phyloP scores from a whole-genome alignment of 2,888 invertebrate genomes.

The Chymomyza procnemis region DNA sequence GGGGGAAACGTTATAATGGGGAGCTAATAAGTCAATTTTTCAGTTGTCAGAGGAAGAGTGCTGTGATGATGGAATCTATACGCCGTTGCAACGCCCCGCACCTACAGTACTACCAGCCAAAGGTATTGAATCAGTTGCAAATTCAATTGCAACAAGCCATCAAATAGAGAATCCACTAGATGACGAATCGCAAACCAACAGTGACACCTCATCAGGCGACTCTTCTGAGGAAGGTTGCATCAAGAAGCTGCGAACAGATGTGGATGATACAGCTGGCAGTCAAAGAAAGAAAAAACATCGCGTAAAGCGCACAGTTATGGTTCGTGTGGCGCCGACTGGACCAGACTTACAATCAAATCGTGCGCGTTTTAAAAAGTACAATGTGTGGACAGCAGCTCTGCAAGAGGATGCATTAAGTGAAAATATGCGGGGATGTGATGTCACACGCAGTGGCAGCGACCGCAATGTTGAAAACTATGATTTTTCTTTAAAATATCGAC shows the following conservation, averaged over 20 bases:
- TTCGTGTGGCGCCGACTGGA: conserved; percentile 60
- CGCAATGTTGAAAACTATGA: conserved; percentile 88
- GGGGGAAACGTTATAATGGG: neutral
- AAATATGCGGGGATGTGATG: conserved; percentile 88
- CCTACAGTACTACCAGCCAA: conserved; percentile 27
- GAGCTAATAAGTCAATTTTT: neutral
- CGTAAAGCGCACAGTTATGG: conserved; percentile 72
- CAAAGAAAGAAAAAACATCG: conserved; percentile 62
- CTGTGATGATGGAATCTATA: conserved; percentile 74
- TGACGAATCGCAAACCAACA: conserved; percentile 66
- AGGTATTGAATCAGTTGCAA: conserved; percentile 33
- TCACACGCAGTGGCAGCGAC: conserved; percentile 83
- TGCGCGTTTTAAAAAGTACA: conserved; percentile 83
- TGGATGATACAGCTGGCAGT: conserved; percentile 23
- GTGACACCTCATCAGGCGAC: conserved; percentile 69
- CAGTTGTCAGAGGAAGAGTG: conserved; percentile 73
- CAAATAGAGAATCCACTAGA: conserved; percentile 59
- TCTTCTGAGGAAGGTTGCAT: conserved; percentile 75
- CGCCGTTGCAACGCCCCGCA: conserved; percentile 74
- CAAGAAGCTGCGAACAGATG: conserved; percentile 58
- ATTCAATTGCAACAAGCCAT: conserved; percentile 57
- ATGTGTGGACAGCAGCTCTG: conserved; percentile 86
- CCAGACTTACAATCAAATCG: conserved; percentile 66
- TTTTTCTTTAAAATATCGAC: conserved; percentile 82
- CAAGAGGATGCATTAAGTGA: conserved; percentile 90